Conservation (phyloP, 2,113 vertebrate species). For the Clupea harengus region DNA sequence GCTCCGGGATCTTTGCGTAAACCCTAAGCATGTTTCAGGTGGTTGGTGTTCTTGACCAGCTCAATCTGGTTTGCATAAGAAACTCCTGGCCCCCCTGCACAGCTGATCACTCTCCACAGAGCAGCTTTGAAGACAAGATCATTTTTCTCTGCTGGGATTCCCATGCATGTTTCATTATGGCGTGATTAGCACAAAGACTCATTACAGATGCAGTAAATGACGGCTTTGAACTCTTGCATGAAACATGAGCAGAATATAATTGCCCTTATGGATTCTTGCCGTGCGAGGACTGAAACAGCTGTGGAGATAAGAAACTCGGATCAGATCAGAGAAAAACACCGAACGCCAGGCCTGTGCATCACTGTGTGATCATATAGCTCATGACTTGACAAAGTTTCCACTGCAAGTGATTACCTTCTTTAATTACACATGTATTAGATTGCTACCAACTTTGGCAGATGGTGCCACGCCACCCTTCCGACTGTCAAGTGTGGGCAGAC, state of each 20-base stretch:
- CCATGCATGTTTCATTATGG: constrained; percentile 58
- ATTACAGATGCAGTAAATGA: constrained; percentile 66
- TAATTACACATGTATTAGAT: background rate
- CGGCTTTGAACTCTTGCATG: constrained; percentile 68
- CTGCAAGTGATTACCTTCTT: background rate
- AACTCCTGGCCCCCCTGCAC: background rate
- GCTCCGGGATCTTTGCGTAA: too few relatives aligned
- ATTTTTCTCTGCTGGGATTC: constrained; percentile 63
- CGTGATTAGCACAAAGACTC: constrained; percentile 66
- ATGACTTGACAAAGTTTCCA: background rate
- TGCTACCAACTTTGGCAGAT: background rate
- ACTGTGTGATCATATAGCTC: background rate
- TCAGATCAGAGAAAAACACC: background rate
- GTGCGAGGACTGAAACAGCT: background rate
- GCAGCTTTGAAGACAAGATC: constrained; percentile 69
- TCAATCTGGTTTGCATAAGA: background rate
- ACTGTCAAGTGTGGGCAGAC: background rate
- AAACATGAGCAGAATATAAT: constrained; percentile 59
- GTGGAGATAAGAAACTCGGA: background rate
- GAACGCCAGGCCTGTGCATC: background rate
- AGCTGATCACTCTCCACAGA: background rate
- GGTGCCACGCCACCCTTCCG: background rate
- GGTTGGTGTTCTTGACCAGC: background rate
- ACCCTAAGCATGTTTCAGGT: background rate
- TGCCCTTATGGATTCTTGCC: constrained; percentile 26